phyloP scores from a whole-genome alignment of 2,888 invertebrate species.

The Pristionchus japonicus region DNA sequence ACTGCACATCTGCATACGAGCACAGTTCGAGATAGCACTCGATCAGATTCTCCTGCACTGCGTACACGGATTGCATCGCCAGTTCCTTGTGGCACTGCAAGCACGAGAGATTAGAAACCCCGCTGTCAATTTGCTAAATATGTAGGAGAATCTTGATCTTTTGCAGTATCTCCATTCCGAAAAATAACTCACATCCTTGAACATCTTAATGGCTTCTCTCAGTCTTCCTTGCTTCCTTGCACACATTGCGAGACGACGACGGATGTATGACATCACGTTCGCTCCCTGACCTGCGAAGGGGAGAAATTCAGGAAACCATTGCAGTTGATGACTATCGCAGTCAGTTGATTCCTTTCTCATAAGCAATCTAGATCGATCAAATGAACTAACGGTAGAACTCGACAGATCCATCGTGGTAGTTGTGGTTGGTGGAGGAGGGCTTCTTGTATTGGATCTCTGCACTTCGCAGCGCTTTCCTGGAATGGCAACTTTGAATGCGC shows the following conservation, averaged over 20 bases:
- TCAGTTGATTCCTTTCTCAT: neutral
- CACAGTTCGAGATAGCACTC: conserved; percentile 95
- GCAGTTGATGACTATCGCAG: neutral
- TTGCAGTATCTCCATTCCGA: too few species aligned
- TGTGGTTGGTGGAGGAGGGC: conserved; percentile 71
- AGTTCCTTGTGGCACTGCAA: conserved; percentile 91
- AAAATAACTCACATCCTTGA: conserved; percentile 87
- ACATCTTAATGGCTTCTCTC: conserved; percentile 95
- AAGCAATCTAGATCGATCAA: neutral
- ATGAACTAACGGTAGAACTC: conserved; percentile 25
- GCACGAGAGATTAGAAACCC: too few species aligned
- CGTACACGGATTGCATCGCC: conserved; percentile 91
- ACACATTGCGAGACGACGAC: conserved; percentile 96
- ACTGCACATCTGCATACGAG: conserved; percentile 95
- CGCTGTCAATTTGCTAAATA: too few species aligned
- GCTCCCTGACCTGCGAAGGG: conserved; percentile 87
- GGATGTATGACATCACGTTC: conserved; percentile 93
- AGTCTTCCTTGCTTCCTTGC: conserved; percentile 92
- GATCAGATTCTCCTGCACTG: conserved; percentile 95
- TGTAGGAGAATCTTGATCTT: too few species aligned
- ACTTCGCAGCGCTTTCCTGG: conserved; percentile 86
- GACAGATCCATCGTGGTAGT: conserved; percentile 13
- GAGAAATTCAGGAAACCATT: too few species aligned
- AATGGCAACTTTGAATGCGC: neutral
- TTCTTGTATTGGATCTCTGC: conserved; percentile 87